These are phyloP conservation scores for Chymomyza caudatula DNA, from an alignment of 2,888 invertebrate species.

Conservation along the genomic window DNA sequence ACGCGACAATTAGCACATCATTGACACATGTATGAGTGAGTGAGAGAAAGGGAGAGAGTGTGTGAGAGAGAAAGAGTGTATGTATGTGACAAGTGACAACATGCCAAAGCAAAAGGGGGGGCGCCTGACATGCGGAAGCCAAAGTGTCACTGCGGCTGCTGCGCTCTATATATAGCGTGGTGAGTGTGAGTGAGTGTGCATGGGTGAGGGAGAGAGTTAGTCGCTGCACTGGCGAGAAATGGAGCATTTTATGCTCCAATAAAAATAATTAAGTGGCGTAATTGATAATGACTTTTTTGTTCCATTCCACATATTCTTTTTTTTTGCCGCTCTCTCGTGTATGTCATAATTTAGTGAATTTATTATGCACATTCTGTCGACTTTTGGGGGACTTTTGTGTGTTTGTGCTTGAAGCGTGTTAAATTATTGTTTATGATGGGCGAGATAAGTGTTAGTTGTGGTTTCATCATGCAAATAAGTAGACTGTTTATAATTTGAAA, in stretches of 20 bases:
- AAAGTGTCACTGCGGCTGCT: background rate
- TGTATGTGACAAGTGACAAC: background rate
- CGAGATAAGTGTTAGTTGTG: background rate
- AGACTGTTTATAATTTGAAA: background rate
- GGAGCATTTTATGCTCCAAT: conserved; percentile 71
- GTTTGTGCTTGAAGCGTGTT: background rate
- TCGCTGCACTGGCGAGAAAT: conserved; percentile 58
- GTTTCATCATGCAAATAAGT: background rate
- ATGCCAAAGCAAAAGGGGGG: background rate
- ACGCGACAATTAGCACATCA: conserved; percentile 72
- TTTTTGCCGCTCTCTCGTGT: background rate
- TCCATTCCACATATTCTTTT: background rate
- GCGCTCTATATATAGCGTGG: conserved; percentile 6
- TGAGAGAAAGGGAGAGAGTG: background rate
- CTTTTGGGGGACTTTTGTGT: background rate
- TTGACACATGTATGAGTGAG: conserved; percentile 53
- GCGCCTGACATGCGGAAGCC: background rate
- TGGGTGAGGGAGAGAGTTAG: conserved; percentile 26
- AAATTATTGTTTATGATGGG: background rate
- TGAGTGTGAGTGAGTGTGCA: conserved; percentile 19
- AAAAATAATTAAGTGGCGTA: conserved; percentile 72
- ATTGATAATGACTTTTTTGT: conserved; percentile 65
- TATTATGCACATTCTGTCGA: background rate
- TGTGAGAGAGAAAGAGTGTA: background rate
- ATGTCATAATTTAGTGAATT: background rate